phyloP scores from a whole-genome alignment of 2,888 invertebrate genomes.

The Cerceris rybyensis region DNA sequence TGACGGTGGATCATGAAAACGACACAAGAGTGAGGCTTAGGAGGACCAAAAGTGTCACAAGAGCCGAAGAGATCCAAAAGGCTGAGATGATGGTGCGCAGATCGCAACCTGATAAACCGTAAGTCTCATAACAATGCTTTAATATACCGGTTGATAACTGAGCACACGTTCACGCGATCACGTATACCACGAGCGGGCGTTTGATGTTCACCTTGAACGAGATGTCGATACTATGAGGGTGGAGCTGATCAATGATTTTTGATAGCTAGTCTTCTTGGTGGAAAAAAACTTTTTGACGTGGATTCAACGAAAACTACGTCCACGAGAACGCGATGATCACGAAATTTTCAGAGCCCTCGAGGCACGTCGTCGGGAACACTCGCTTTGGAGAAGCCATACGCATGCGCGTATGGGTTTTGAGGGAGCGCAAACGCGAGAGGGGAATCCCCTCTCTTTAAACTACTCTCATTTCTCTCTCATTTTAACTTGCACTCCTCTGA shows the following conservation, averaged over 20 bases:
- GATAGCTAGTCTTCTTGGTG: background rate
- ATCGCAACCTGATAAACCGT: constrained; percentile 94
- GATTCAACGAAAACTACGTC: background rate
- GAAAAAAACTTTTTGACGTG: background rate
- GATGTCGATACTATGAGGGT: no score
- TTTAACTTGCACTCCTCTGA: constrained; percentile 2
- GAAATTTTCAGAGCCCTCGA: constrained; percentile 38
- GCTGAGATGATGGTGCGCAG: constrained; percentile 90
- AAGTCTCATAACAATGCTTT: constrained; percentile 80
- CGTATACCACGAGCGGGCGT: background rate
- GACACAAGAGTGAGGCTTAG: constrained; percentile 84
- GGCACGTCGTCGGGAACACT: constrained; percentile 26
- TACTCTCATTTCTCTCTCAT: constrained; percentile 35
- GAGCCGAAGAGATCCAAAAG: constrained; percentile 93
- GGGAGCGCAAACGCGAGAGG: constrained; percentile 24
- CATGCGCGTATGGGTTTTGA: constrained; percentile 45
- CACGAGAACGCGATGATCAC: constrained; percentile 18
- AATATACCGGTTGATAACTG: background rate
- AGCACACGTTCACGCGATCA: background rate
- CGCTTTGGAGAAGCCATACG: constrained; percentile 26
- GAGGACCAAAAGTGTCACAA: constrained; percentile 92
- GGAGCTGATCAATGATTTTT: no score
- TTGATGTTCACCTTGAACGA: no score
- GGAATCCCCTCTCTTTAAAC: constrained; percentile 21
- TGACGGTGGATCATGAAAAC: constrained; percentile 78